Conservation (phyloP, 1,140 invertebrate genomes). For the Euborellia annulipes region DNA sequence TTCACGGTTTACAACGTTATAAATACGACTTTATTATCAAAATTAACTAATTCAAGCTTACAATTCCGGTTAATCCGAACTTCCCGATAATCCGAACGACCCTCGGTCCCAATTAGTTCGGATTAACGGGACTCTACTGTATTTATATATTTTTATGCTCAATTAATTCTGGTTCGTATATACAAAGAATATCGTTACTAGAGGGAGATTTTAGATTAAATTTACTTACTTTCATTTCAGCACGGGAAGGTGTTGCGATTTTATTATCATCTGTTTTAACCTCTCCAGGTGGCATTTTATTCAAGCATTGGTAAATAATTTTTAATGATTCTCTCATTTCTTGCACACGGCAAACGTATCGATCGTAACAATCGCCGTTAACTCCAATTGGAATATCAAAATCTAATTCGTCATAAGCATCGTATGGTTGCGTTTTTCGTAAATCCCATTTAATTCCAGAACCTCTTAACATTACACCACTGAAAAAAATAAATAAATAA, state of each 20-base stretch:
- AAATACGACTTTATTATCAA: too few species aligned
- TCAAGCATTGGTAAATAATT: conserved; percentile 93
- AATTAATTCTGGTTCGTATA: not conserved
- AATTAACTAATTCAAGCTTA: too few species aligned
- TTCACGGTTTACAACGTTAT: too few species aligned
- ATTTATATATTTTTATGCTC: too few species aligned
- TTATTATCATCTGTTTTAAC: conserved; percentile 91
- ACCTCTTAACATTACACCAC: conserved; percentile 89
- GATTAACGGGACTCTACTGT: too few species aligned
- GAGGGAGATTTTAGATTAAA: not conserved
- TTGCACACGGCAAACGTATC: conserved; percentile 83
- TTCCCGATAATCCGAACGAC: too few species aligned
- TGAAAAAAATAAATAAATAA: conserved; percentile 25
- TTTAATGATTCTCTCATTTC: conserved; percentile 93
- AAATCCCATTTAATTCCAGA: conserved; percentile 98
- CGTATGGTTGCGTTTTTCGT: conserved; percentile 87
- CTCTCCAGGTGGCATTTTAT: conserved; percentile 93
- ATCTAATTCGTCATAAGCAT: conserved; percentile 83
- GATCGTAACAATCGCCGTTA: conserved; percentile 93
- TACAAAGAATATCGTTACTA: not conserved
- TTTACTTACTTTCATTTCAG: conserved; percentile 75
- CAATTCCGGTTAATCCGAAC: too few species aligned
- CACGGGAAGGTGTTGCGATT: conserved; percentile 71
- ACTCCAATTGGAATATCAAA: conserved; percentile 93
- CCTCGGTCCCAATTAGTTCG: too few species aligned